phyloP scores from a whole-genome alignment of 2,113 vertebrate species.

The Chrysemys picta region DNA sequence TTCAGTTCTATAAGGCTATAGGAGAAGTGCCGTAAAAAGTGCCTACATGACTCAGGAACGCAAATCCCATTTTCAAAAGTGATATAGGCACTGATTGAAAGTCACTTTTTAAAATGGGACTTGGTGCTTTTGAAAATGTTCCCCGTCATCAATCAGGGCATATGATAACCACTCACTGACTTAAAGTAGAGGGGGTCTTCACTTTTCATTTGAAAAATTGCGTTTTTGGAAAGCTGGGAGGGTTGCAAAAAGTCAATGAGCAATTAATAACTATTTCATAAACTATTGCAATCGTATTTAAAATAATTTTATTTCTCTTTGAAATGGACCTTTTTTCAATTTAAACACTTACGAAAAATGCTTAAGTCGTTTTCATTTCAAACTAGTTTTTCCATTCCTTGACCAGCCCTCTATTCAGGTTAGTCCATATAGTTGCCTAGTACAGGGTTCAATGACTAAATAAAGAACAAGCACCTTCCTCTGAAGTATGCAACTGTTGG shows the following conservation, averaged over 20 bases:
- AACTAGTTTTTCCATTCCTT: neutral
- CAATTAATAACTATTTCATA: neutral
- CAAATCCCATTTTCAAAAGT: neutral
- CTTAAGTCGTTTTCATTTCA: neutral
- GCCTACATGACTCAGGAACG: accelerated
- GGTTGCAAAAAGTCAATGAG: neutral
- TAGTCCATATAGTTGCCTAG: neutral
- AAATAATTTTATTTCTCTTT: neutral
- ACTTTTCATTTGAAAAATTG: neutral
- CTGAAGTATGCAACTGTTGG: neutral
- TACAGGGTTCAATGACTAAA: neutral
- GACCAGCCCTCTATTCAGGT: neutral
- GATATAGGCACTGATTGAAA: neutral
- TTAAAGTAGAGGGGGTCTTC: neutral
- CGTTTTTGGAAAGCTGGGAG: neutral
- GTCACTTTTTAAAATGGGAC: neutral
- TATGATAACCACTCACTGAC: neutral
- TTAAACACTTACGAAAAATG: too few species aligned
- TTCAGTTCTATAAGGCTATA: neutral
- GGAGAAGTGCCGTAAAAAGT: neutral
- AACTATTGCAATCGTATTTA: accelerated
- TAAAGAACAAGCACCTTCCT: neutral
- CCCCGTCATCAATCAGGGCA: neutral
- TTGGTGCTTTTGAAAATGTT: neutral
- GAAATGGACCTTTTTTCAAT: too few species aligned